Evolutionary conservation across 2,113 vertebrate species (phyloP).

Genomic region (Vidua chalybeata): DNA sequence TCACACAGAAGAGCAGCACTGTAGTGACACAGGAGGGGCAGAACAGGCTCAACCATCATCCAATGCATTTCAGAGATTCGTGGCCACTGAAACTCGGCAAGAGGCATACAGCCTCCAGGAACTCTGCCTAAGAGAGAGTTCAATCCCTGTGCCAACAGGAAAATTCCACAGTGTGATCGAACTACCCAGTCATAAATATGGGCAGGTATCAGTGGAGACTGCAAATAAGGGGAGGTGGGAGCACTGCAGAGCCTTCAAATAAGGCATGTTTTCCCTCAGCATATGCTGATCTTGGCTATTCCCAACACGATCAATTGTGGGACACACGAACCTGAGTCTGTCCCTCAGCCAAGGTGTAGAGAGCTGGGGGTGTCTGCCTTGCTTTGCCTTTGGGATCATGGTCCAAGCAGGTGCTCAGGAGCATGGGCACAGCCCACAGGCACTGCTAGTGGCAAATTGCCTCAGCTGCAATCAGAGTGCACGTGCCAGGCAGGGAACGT

Average conservation of each 20-base stretch:
- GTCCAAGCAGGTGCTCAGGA: neutral
- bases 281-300: rapidly evolving
- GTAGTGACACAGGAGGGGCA: neutral
- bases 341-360: neutral
- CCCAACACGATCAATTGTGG: rapidly evolving
- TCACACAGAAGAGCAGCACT: neutral
- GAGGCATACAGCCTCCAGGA: neutral
- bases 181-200: neutral
- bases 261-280: rapidly evolving
- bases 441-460: neutral
- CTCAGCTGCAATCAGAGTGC: neutral
- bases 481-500: neutral
- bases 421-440: rapidly evolving
- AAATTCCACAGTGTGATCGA: neutral
- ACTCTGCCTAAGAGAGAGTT: neutral
- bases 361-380: too few species aligned
- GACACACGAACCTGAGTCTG: neutral
- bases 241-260: neutral
- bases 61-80: rapidly evolving
- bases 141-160: neutral
- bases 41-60: neutral
- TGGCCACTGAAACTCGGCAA: neutral
- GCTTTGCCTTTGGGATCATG: neutral
- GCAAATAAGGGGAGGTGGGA: neutral
- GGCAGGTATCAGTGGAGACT: neutral